Evolutionary conservation across 2,888 invertebrate species (phyloP), one percentile per base, ranked within the genome.

Genomic region (Chloroclystis v-ata): DNA sequence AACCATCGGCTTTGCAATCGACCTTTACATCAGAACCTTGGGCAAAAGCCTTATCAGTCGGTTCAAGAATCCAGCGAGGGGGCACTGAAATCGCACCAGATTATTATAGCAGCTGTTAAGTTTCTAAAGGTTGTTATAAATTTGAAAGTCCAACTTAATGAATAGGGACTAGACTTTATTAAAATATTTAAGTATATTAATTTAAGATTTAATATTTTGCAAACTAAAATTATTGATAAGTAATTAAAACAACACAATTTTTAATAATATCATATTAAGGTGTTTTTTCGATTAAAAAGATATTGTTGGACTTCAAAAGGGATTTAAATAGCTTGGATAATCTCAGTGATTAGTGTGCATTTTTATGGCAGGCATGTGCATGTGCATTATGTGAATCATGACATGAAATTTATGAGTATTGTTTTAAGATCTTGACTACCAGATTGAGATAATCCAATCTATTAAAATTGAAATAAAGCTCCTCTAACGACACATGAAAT

Each of bases 1-100:
- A 97, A 67, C 97, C 97, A 89, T 97, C 97, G 78, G 97, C 96
- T 90, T 97, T 97, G 85, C 97, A 97, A 90, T 97, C 97, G 68
- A 97, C 95, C 77, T 95, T 94, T 61, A 96, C 96, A 82, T 96
- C 95, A 63, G 96, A 96, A 61, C 97, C 96, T 89, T 97, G 96
- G 60, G 97, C 96, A 86, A 97, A 97, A 68, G 97, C 96, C 89
- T 96, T 96, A 79, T 97, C 97, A 72, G 96, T 96, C 44, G 97
- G 97, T 83, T 97, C 96, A 70, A 97, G 89, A 82, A 96, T 97
- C 97, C 97, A 97, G 82, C 97, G 95, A 56, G 97, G 97, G 68
- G 97, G 97, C 72, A 97, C 97, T 97, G 69, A 91, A 89, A 90
- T 67, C 54, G 72, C 54, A 68, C 56, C 57, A 26, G 30, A 43